phyloP scores from a whole-genome alignment of 2,888 invertebrate genomes.

The Apotomis turbidana region DNA sequence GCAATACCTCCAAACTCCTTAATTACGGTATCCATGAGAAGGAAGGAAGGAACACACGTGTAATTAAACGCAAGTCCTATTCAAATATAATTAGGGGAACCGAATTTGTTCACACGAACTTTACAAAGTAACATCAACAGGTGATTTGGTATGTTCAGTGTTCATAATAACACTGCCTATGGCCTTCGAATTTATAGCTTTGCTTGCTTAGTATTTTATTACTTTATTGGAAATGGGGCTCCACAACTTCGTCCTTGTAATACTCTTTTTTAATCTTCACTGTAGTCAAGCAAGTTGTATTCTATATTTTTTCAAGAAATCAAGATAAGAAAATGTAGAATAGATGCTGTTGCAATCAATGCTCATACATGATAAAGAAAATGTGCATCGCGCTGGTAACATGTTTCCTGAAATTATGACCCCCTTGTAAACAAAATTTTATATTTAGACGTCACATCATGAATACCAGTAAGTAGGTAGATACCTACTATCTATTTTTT shows the following conservation, averaged over 20 bases:
- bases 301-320: too few species aligned
- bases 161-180: not conserved
- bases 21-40: conserved; percentile 6
- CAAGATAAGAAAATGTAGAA: too few species aligned
- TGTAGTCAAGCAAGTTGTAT: too few species aligned
- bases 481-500: too few species aligned
- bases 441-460: not conserved
- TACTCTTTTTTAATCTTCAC: too few species aligned
- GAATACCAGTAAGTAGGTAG: too few species aligned
- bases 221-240: not conserved
- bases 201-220: not conserved
- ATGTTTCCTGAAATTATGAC: too few species aligned
- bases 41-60: not conserved
- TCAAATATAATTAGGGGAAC: conserved; percentile 7
- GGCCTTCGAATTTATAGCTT: not conserved
- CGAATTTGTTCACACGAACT: not conserved
- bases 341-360: too few species aligned
- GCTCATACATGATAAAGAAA: too few species aligned
- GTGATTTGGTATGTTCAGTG: not conserved
- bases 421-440: too few species aligned
- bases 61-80: conserved; percentile 12
- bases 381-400: too few species aligned
- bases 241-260: too few species aligned
- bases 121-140: not conserved
- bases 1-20: not conserved